phyloP scores from a whole-genome alignment of 2,888 invertebrate species.

The Morpho achilles region DNA sequence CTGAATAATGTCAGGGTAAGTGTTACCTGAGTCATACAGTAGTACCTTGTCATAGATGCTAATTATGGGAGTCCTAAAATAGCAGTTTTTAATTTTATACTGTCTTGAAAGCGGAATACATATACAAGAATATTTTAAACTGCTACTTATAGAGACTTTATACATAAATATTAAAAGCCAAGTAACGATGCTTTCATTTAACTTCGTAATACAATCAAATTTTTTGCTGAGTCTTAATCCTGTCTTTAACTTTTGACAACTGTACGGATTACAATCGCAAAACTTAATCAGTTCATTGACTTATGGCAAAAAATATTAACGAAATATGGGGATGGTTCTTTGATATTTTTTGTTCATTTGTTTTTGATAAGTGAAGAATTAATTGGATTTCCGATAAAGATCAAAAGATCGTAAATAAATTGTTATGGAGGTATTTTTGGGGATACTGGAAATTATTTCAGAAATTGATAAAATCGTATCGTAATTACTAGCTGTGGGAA shows the following conservation, averaged over 20 bases:
- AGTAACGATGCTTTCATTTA: slow-evolving; percentile 4
- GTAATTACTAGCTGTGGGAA: slow-evolving; percentile 23
- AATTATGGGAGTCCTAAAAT: no score
- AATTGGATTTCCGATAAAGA: slow-evolving; percentile 17
- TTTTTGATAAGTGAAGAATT: not conserved
- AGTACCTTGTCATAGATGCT: no score
- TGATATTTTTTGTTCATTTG: no score
- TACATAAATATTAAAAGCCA: not conserved
- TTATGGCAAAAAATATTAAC: slow-evolving; percentile 1
- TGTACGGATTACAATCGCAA: slow-evolving; percentile 11
- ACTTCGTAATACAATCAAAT: not conserved
- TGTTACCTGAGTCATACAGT: no score
- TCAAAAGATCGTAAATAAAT: slow-evolving; percentile 12
- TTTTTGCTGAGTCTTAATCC: slow-evolving; percentile 20
- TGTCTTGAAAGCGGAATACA: no score
- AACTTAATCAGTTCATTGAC: slow-evolving; percentile 15
- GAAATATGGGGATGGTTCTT: not conserved
- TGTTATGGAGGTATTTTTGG: slow-evolving; percentile 9
- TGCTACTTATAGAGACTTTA: no score
- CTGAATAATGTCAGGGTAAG: no score
- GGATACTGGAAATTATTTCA: slow-evolving; percentile 21
- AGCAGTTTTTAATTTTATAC: no score
- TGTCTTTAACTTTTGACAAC: slow-evolving; percentile 13
- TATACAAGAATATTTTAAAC: no score
- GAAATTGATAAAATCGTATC: slow-evolving; percentile 23